These are phyloP conservation scores for Aleadryas rufinucha DNA, from an alignment of 2,113 vertebrate genomes.

Conservation along the genomic window DNA sequence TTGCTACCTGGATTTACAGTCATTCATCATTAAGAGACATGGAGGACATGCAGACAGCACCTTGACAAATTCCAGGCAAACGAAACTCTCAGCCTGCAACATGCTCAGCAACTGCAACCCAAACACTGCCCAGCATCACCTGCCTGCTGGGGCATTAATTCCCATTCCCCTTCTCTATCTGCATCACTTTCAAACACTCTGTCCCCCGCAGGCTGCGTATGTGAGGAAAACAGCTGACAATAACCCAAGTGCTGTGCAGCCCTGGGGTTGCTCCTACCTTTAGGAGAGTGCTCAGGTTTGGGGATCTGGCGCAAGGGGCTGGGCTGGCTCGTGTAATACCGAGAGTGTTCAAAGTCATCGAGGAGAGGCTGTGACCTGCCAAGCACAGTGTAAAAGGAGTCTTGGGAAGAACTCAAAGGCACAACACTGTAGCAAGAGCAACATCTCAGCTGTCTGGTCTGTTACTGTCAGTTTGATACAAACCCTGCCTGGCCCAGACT, in stretches of 20 bases:
- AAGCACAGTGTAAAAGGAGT: neutral
- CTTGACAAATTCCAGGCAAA: neutral
- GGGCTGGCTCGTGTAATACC: conserved; percentile 61
- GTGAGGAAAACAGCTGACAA: neutral
- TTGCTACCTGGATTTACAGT: neutral
- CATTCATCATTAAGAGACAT: conserved; percentile 11
- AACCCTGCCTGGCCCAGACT: neutral
- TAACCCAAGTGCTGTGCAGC: neutral
- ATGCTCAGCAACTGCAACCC: neutral
- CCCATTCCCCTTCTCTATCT: neutral
- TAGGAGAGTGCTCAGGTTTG: conserved; percentile 71
- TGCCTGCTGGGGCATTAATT: neutral
- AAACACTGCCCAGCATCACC: neutral
- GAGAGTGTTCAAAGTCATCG: conserved; percentile 21
- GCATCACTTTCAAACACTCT: neutral
- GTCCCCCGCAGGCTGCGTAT: neutral
- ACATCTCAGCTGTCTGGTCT: neutral
- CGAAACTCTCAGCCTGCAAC: neutral
- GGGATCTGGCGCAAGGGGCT: conserved; percentile 58
- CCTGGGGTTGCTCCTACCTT: conserved; percentile 58
- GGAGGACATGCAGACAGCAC: neutral
- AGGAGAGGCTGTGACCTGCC: conserved; percentile 63
- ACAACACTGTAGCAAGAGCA: neutral
- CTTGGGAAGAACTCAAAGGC: neutral
- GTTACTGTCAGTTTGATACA: neutral